Base-by-base conservation (phyloP, 2,888 invertebrate species). In the Polydrusus pterygomalis region DNA sequence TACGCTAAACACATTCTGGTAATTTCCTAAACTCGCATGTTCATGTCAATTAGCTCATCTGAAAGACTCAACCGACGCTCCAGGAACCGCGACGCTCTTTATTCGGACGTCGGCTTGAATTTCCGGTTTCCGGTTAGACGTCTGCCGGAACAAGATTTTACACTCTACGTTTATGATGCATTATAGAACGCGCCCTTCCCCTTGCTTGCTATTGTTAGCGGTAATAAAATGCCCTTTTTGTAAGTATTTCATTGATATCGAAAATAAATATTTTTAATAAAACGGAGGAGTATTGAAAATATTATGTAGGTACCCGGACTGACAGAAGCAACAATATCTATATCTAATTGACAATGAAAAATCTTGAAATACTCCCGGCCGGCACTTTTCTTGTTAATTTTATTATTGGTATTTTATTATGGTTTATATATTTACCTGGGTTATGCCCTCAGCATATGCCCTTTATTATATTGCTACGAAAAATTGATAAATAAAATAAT, bases 121-220 rank as follows among this genome's bases (percentile, higher is more conserved):
- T 87, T 88, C 87, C 86, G 82, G 86, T 85, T 86, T 87, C 88
- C 88, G 87, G 87, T 82, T 84, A 85, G 85, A 82, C 87, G 87
- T 81, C 86, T 84, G 87, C 85, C 87, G 85, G 85, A 87, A 88
- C 88, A 88, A 87, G 87, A 87, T 84, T 88, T 87, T 87, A 87
- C 87, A 88, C 87, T 88, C 86, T 80, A 82, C 82, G 83, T 85
- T 86, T 86, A 87, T 87, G 86, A 86, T 85, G 85, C 83, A 85
- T 83, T 83, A 77, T 75, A 34, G 18, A 38, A 38, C 58, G 17
- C 38, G 38, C 38, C 5, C 18, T 38, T 38, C 38, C 17, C 38
- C 17, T 20, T 9, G 5, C 25, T 13, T 54, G 25, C 25, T 25
- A 25, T 54, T 20, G 13, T 25, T 54, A 25, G 54, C 13, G 13